These are phyloP conservation scores for Latrodectus elegans DNA, from an alignment of 2,888 invertebrate species.

Conservation along the genomic window DNA sequence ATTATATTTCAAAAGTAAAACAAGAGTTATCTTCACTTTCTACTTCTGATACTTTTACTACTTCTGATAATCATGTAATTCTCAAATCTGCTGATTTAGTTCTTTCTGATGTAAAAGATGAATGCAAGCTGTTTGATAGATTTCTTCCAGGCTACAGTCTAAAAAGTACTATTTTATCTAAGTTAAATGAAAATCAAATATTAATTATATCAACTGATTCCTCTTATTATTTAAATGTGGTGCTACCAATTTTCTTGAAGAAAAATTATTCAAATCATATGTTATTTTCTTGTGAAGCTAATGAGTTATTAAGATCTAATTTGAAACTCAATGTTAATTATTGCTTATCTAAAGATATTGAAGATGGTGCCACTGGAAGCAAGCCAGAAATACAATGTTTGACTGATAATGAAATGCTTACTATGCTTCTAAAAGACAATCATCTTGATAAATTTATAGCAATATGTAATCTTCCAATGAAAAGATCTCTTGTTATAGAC, in stretches of 20 bases:
- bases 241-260: conserved; percentile 50
- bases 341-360: conserved; percentile 1
- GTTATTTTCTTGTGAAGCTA: conserved; percentile 47
- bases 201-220: conserved; percentile 53
- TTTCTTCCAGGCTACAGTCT: conserved; percentile 50
- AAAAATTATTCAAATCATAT: conserved; percentile 19
- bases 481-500: conserved; percentile 36
- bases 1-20: conserved; percentile 25
- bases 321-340: conserved; percentile 23
- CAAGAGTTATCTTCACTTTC: conserved; percentile 27
- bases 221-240: conserved; percentile 37
- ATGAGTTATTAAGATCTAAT: conserved; percentile 1
- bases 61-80: conserved; percentile 26
- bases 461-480: conserved; percentile 41
- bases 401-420: conserved; percentile 27
- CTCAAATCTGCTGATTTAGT: conserved; percentile 26
- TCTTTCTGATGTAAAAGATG: conserved; percentile 25
- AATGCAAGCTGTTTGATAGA: conserved; percentile 44
- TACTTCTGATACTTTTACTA: conserved; percentile 10
- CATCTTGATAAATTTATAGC: not conserved
- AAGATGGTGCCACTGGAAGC: not conserved
- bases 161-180: conserved; percentile 29
- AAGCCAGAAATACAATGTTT: conserved; percentile 20
- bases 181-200: conserved; percentile 28
- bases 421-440: conserved; percentile 20